Evolutionary conservation across 2,888 invertebrate species (phyloP).

Genomic region (Chironomus riparius): DNA sequence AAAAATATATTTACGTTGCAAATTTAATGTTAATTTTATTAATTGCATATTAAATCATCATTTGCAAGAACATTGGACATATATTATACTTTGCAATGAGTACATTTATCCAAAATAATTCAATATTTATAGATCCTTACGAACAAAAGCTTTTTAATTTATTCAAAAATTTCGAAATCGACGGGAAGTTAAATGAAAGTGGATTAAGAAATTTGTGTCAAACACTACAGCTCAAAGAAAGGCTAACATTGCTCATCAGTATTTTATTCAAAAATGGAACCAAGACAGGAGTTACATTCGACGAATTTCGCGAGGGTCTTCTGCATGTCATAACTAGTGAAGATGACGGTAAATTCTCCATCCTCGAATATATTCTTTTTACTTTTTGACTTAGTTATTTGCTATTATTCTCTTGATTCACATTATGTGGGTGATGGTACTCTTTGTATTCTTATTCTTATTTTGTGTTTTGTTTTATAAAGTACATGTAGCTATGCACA

Average conservation of each 20-base stretch:
- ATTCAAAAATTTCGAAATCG: constrained; percentile 68
- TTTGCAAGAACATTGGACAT: no score
- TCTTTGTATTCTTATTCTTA: no score
- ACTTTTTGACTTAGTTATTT: constrained; percentile 9
- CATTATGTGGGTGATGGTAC: not conserved
- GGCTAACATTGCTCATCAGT: constrained; percentile 53
- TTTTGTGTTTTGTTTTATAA: no score
- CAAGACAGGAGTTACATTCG: constrained; percentile 51
- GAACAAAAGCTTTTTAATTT: constrained; percentile 73
- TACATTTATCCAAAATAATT: no score
- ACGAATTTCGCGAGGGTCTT: constrained; percentile 67
- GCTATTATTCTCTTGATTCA: not conserved
- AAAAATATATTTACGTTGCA: not conserved
- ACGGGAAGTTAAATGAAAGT: constrained; percentile 56
- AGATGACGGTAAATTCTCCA: constrained; percentile 30
- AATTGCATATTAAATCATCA: no score
- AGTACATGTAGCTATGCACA: no score
- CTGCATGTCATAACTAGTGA: constrained; percentile 54
- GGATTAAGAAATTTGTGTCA: constrained; percentile 62
- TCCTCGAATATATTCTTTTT: not conserved
- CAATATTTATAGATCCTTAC: constrained; percentile 54
- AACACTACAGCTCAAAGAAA: constrained; percentile 67
- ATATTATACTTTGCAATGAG: no score
- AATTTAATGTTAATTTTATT: not conserved
- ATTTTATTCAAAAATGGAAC: constrained; percentile 46